These are phyloP conservation scores for Matsumurasca onukii DNA, from an alignment of 1,140 invertebrate genomes.

Conservation along the genomic window DNA sequence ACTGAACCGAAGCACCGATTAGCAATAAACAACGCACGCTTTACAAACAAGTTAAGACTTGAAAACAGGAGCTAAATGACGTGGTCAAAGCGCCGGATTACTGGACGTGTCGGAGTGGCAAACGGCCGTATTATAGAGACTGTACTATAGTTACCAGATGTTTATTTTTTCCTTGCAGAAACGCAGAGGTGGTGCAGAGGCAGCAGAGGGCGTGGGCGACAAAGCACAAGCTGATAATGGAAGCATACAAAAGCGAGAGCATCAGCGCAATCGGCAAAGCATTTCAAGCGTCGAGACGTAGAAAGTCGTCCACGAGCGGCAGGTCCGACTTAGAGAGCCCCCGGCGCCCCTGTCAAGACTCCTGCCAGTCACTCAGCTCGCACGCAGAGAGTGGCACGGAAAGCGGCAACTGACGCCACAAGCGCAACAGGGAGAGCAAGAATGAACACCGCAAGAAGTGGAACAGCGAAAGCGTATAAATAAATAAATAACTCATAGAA, in stretches of 20 bases:
- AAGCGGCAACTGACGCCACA: neutral
- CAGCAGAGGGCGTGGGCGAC: slow-evolving; percentile 82
- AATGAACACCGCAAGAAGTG: slow-evolving; percentile 20
- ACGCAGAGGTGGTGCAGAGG: slow-evolving; percentile 76
- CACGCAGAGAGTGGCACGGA: slow-evolving; percentile 16
- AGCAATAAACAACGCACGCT: no score
- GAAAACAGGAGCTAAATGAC: no score
- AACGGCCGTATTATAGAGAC: no score
- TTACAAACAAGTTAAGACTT: no score
- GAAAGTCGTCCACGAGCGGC: slow-evolving; percentile 20
- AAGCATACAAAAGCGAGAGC: slow-evolving; percentile 13
- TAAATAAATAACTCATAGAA: no score
- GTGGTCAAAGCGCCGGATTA: no score
- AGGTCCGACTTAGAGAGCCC: slow-evolving; percentile 4
- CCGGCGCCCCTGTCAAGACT: neutral
- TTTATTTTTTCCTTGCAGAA: no score
- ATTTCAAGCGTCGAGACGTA: neutral
- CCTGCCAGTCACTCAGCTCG: neutral
- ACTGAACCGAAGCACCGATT: no score
- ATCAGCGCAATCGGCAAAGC: neutral
- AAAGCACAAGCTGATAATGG: slow-evolving; percentile 32
- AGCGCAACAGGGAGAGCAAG: slow-evolving; percentile 16
- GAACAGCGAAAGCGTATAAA: slow-evolving; percentile 25
- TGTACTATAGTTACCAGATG: no score
- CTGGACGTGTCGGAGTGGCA: no score